Evolutionary conservation across 2,888 invertebrate species (phyloP).

Genomic region (Tanytarsus gracilentus): DNA sequence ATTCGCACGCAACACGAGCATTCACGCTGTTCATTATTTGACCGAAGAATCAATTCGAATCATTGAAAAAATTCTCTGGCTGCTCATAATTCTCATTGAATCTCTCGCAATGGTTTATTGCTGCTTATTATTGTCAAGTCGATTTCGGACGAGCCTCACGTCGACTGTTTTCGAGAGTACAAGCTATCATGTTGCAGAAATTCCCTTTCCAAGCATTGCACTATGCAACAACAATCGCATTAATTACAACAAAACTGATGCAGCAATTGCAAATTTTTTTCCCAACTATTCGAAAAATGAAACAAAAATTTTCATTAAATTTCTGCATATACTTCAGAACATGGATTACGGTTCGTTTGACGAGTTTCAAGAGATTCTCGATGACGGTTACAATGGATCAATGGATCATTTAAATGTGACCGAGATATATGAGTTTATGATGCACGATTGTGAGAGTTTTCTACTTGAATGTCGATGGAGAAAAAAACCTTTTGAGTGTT

Average conservation of each 20-base stretch:
- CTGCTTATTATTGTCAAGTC: not conserved
- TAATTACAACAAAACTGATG: slow-evolving; percentile 16
- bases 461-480: slow-evolving; percentile 37
- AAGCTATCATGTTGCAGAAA: slow-evolving; percentile 8
- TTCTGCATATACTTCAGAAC: slow-evolving; percentile 15
- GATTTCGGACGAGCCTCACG: not conserved
- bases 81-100: not conserved
- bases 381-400: not conserved
- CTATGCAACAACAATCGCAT: slow-evolving; percentile 27
- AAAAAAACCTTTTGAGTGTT: slow-evolving; percentile 35
- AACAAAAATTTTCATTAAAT: slow-evolving; percentile 2
- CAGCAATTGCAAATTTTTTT: slow-evolving; percentile 1
- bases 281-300: not conserved
- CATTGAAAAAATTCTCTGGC: slow-evolving; percentile 4
- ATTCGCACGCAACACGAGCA: not conserved
- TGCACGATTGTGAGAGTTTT: slow-evolving; percentile 34
- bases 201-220: slow-evolving; percentile 18
- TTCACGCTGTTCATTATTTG: slow-evolving; percentile 19
- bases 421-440: slow-evolving; percentile 14
- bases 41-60: not conserved
- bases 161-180: slow-evolving; percentile 29
- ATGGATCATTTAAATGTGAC: slow-evolving; percentile 15
- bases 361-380: not conserved
- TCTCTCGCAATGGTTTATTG: slow-evolving; percentile 3
- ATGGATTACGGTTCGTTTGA: slow-evolving; percentile 28